These are phyloP conservation scores for Prostheceraeus crozeri DNA, from an alignment of 2,888 invertebrate genomes.

Conservation along the genomic window DNA sequence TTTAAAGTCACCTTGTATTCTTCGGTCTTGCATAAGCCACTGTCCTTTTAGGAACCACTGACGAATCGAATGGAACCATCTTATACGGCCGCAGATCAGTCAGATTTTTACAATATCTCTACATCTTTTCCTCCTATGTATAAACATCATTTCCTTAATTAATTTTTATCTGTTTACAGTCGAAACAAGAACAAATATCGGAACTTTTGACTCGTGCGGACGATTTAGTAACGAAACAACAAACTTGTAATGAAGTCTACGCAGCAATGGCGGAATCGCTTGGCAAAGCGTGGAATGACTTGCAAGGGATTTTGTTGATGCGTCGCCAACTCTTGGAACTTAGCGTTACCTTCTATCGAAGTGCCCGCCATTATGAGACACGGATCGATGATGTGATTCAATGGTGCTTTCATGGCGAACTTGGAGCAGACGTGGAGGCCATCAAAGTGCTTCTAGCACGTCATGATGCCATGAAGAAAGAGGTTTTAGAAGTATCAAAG, in stretches of 20 bases:
- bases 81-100: too few species aligned
- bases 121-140: too few species aligned
- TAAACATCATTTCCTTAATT: too few species aligned
- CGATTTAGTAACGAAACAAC: slow-evolving; percentile 65
- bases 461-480: slow-evolving; percentile 14
- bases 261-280: slow-evolving; percentile 74
- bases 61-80: too few species aligned
- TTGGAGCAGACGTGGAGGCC: slow-evolving; percentile 1
- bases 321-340: slow-evolving; percentile 70
- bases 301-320: slow-evolving; percentile 69
- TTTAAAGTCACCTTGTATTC: too few species aligned
- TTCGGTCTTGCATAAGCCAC: too few species aligned
- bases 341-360: slow-evolving; percentile 68
- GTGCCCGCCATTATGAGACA: slow-evolving; percentile 44
- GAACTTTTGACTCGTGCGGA: slow-evolving; percentile 79
- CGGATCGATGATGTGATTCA: neutral
- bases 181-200: slow-evolving; percentile 77
- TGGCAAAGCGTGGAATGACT: slow-evolving; percentile 68
- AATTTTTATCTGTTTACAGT: too few species aligned
- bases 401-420: slow-evolving; percentile 23
- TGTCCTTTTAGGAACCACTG: too few species aligned
- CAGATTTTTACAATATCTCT: too few species aligned
- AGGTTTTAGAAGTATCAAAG: slow-evolving; percentile 69
- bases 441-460: slow-evolving; percentile 4
- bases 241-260: slow-evolving; percentile 70